These are phyloP conservation scores for Mythimna lalbum DNA, from an alignment of 2,888 invertebrate genomes.

Conservation along the genomic window DNA sequence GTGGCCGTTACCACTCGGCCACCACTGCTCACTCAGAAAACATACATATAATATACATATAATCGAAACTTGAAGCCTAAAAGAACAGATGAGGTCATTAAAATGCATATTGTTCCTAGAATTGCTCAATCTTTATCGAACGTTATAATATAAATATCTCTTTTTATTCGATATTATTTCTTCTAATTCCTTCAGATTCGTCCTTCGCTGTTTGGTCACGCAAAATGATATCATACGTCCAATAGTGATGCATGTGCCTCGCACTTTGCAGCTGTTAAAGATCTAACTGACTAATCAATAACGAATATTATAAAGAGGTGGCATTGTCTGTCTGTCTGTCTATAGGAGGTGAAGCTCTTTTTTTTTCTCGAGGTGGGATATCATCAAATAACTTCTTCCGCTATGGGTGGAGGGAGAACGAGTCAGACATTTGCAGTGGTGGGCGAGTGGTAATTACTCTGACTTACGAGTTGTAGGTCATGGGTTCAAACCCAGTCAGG, in stretches of 20 bases:
- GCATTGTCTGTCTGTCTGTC: not conserved
- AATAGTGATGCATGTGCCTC: slow-evolving; percentile 5
- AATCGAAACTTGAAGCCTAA: not conserved
- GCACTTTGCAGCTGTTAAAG: slow-evolving; percentile 1
- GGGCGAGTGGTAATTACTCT: no score
- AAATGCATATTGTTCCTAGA: slow-evolving; percentile 1
- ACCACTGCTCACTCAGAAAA: no score
- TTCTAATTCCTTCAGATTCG: slow-evolving; percentile 11
- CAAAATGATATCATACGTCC: slow-evolving; percentile 53
- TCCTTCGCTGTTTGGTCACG: slow-evolving; percentile 40
- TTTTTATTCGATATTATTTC: slow-evolving; percentile 20
- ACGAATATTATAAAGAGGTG: not conserved
- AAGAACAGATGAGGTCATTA: not conserved
- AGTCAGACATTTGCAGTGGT: no score
- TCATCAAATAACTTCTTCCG: no score
- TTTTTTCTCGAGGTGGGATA: no score
- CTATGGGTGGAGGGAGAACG: no score
- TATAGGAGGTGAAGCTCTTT: not conserved
- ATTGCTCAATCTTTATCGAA: slow-evolving; percentile 4
- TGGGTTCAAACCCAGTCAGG: no score
- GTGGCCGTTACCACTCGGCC: no score
- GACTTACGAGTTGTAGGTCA: no score
- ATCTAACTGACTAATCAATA: not conserved
- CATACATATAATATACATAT: not conserved
- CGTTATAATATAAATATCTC: slow-evolving; percentile 3